Percentiles rank a stretch among this genome's conserved stretches.
Conservation (phyloP, 2,797 vertebrate genomes). For the Rhodeus uyekii region DNA sequence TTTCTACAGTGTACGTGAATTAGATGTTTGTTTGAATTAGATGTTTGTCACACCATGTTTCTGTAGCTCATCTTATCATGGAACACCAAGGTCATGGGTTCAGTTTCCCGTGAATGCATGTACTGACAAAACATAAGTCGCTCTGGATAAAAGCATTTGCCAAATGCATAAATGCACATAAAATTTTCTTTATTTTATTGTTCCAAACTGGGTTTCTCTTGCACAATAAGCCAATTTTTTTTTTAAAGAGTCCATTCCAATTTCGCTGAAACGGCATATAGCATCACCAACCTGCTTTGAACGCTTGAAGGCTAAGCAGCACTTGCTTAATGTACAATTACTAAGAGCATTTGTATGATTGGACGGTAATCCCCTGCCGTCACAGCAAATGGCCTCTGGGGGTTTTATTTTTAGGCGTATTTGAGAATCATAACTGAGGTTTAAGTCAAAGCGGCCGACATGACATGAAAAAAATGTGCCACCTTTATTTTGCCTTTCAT, state of each 20-base stretch:
- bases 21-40: no score
- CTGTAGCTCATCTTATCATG: neutral
- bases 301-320: slow-evolving; percentile 54
- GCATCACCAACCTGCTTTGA: slow-evolving; percentile 45
- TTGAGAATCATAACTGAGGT: slow-evolving; percentile 60
- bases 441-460: slow-evolving; percentile 32
- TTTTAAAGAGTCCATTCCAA: slow-evolving; percentile 13
- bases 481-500: neutral
- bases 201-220: neutral
- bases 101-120: neutral
- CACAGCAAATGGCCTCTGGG: slow-evolving; percentile 60
- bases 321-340: slow-evolving; percentile 71
- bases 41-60: no score
- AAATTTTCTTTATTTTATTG: neutral
- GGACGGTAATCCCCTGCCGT: slow-evolving; percentile 73
- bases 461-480: neutral
- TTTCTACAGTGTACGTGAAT: neutral
- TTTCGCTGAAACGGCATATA: slow-evolving; percentile 31
- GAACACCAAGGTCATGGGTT: neutral
- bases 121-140: neutral
- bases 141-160: neutral
- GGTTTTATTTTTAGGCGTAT: slow-evolving; percentile 71
- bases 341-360: slow-evolving; percentile 75
- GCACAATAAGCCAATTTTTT: slow-evolving; percentile 7
- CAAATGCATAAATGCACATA: neutral